Conservation (phyloP, 2,888 invertebrate species). For the Entomobrya proxima region DNA sequence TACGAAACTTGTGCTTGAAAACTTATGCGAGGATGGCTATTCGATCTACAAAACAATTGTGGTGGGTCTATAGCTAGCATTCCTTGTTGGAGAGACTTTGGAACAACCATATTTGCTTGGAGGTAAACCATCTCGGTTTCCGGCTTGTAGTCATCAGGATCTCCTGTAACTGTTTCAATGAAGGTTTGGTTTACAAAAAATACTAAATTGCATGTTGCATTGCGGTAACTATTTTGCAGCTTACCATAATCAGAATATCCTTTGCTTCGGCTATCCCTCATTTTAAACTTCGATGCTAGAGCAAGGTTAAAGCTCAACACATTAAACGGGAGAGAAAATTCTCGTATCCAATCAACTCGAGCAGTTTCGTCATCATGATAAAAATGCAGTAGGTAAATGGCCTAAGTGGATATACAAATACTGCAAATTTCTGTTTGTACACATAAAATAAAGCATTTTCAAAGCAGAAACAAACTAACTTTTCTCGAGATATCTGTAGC, state of each 20-base stretch:
- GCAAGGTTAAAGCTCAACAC: conserved; percentile 93
- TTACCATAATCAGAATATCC: conserved; percentile 68
- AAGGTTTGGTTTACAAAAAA: no score
- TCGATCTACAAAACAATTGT: conserved; percentile 48
- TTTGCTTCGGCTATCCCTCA: conserved; percentile 76
- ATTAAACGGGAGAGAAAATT: conserved; percentile 91
- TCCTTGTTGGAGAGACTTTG: conserved; percentile 92
- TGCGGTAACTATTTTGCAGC: no score
- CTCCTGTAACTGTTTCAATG: conserved; percentile 59
- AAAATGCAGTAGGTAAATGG: conserved; percentile 87
- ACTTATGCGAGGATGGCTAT: conserved; percentile 72
- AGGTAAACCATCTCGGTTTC: conserved; percentile 77
- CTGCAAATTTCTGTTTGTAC: no score
- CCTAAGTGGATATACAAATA: conserved; percentile 77
- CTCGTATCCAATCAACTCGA: conserved; percentile 86
- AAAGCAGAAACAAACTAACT: conserved; percentile 77
- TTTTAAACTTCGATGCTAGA: conserved; percentile 83
- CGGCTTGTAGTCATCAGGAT: conserved; percentile 63
- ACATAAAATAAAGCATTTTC: background rate
- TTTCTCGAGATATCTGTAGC: conserved; percentile 91
- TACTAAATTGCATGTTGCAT: no score
- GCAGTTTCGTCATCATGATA: conserved; percentile 82
- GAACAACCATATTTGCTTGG: conserved; percentile 88
- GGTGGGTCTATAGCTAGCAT: conserved; percentile 80
- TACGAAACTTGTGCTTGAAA: conserved; percentile 59